These are phyloP conservation scores for Drosophila pegasa DNA, from an alignment of 2,888 invertebrate species.

Conservation along the genomic window DNA sequence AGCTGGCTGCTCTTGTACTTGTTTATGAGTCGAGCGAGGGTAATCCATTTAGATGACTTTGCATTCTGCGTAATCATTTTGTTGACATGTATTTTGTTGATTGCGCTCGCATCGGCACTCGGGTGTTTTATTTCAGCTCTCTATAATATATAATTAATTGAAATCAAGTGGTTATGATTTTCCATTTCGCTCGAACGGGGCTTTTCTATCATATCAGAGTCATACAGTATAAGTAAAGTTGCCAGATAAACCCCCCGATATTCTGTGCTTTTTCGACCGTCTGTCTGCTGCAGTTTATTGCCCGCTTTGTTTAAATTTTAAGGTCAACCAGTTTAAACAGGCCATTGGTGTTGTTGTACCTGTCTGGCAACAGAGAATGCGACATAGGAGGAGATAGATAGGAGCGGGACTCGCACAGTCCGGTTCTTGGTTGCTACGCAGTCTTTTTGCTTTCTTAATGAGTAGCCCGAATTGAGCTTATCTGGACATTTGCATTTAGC, in stretches of 20 bases:
- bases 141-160: conserved; percentile 39
- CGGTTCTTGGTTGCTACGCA: conserved; percentile 43
- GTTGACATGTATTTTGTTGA: conserved; percentile 64
- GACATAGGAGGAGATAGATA: conserved; percentile 3
- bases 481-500: conserved; percentile 27
- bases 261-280: neutral
- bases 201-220: neutral
- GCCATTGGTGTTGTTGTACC: conserved; percentile 19
- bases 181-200: conserved; percentile 3
- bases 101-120: conserved; percentile 14
- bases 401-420: conserved; percentile 7
- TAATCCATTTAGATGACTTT: conserved; percentile 45
- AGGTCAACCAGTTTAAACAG: conserved; percentile 63
- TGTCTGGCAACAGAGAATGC: conserved; percentile 19
- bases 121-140: conserved; percentile 9
- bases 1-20: conserved; percentile 18
- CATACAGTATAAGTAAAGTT: neutral
- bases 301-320: conserved; percentile 39
- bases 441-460: conserved; percentile 16
- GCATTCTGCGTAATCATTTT: conserved; percentile 76
- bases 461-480: conserved; percentile 22
- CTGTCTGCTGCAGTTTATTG: conserved; percentile 10
- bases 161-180: conserved; percentile 55
- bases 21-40: conserved; percentile 13
- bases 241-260: neutral